Base-by-base conservation (phyloP, 2,113 vertebrate species). In the Oenanthe melanoleuca region DNA sequence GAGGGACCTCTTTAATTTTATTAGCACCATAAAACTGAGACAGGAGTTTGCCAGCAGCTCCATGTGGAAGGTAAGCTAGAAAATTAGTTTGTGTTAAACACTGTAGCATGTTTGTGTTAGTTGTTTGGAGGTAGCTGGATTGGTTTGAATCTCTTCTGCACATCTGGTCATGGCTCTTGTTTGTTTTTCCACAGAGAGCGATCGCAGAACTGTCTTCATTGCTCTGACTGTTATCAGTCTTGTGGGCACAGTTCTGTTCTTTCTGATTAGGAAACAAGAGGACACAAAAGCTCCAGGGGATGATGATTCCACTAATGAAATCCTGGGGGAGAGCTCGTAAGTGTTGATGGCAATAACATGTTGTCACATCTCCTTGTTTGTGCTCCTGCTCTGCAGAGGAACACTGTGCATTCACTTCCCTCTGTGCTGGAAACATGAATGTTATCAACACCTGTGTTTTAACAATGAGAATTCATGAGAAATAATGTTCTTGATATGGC, bases 191-290 rank as follows among this genome's bases (percentile, higher is more conserved):
- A 33, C 97, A 99, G 99, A 99, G 93, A 97, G 98, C 4, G 99
- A 99, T 96, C 98, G 99, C 11, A 98, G 98, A 96, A 99, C 99
- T 5, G 99, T 99, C 77, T 99, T 99, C 96, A 99, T 99, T 95
- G 98, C 99, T 22, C 98, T 99, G 74, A 99, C 99, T 2, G 98
- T 99, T 93, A 99, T 99, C 97, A 99, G 99, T 96, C 98, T 99
- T 88, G 98, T 99, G 59, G 99, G 99, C 66, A 99, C 98, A 72
- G 99, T 99, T 96, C 98, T 99, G 33, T 99, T 99, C 97, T 99
- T 99, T 93, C 98, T 99, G 87, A 99, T 99, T 96, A 98, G 99
- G 94, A 98, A 98, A 45, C 98, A 98, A 5, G 98, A 98, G 18
- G 74, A 98, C 2, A 96, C 96, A 71, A 97, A 94, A 69, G 29